A percentile compares a stretch with the other conserved stretches of the same genome.
Evolutionary conservation across 1,140 invertebrate genomes (phyloP).

Genomic region (Diplogasteroides magnus): DNA sequence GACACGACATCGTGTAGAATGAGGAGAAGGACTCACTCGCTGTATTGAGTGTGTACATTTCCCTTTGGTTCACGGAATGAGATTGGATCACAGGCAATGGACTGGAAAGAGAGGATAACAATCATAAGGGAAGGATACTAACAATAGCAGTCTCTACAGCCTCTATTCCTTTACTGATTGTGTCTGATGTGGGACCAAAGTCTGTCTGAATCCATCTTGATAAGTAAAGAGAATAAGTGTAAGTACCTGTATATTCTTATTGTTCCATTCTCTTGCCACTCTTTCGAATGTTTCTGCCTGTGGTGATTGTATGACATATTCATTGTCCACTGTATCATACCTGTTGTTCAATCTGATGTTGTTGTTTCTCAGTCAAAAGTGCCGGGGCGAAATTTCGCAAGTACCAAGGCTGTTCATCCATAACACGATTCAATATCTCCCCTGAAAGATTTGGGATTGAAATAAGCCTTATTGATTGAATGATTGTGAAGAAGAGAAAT

Average conservation of each 20-base stretch:
- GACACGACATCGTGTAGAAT: no score
- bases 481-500: neutral
- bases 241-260: slow-evolving; percentile 50
- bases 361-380: slow-evolving; percentile 46
- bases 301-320: slow-evolving; percentile 8
- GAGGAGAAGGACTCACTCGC: slow-evolving; percentile 1
- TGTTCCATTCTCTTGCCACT: slow-evolving; percentile 37
- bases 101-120: slow-evolving; percentile 13
- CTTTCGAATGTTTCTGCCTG: slow-evolving; percentile 43
- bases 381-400: slow-evolving; percentile 44
- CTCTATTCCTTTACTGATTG: neutral
- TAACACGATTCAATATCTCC: slow-evolving; percentile 36
- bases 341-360: slow-evolving; percentile 38
- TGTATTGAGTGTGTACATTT: slow-evolving; percentile 15
- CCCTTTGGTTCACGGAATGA: slow-evolving; percentile 12
- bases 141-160: neutral
- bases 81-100: slow-evolving; percentile 30
- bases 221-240: neutral
- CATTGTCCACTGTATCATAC: slow-evolving; percentile 3
- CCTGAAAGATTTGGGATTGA: no score
- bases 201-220: neutral
- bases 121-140: neutral
- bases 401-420: slow-evolving; percentile 44
- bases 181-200: neutral
- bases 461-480: no score